Percentiles rank a stretch among this genome's conserved stretches.
Evolutionary conservation across 2,888 invertebrate species (phyloP).

Genomic region (Sturmia bella): DNA sequence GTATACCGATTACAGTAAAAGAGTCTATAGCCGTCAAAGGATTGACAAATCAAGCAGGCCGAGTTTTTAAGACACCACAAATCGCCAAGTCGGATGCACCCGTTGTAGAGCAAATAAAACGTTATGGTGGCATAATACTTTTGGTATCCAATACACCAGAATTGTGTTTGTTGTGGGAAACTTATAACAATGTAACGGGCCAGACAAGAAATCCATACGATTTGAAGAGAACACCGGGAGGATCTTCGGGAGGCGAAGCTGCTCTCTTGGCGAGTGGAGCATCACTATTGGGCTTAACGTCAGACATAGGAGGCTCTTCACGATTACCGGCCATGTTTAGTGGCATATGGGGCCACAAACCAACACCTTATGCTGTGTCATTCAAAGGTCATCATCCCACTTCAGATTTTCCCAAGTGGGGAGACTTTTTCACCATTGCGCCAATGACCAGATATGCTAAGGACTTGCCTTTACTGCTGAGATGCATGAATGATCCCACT

Average conservation of each 20-base stretch:
- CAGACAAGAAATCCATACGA: constrained; percentile 95
- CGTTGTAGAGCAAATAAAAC: constrained; percentile 86
- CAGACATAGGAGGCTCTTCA: constrained; percentile 95
- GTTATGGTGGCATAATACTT: constrained; percentile 92
- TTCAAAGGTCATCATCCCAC: constrained; percentile 87
- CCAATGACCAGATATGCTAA: constrained; percentile 94
- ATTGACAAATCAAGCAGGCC: constrained; percentile 89
- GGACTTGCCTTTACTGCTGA: constrained; percentile 90
- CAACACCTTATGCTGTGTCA: constrained; percentile 87
- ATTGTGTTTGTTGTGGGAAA: constrained; percentile 95
- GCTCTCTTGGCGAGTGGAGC: constrained; percentile 90
- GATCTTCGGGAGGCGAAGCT: constrained; percentile 94
- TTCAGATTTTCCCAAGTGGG: constrained; percentile 84
- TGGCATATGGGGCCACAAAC: constrained; percentile 96
- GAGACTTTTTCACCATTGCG: constrained; percentile 89
- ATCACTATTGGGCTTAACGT: constrained; percentile 91
- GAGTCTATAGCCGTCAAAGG: constrained; percentile 91
- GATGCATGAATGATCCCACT: constrained; percentile 85
- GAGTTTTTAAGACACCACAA: constrained; percentile 83
- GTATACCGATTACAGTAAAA: constrained; percentile 93
- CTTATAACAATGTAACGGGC: constrained; percentile 93
- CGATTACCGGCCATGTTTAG: constrained; percentile 94
- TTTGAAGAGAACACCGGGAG: constrained; percentile 89
- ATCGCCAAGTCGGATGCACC: constrained; percentile 89
- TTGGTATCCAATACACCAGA: constrained; percentile 95